Evolutionary conservation across 2,888 invertebrate genomes (phyloP).

Genomic region (Parochlus steinenii): DNA sequence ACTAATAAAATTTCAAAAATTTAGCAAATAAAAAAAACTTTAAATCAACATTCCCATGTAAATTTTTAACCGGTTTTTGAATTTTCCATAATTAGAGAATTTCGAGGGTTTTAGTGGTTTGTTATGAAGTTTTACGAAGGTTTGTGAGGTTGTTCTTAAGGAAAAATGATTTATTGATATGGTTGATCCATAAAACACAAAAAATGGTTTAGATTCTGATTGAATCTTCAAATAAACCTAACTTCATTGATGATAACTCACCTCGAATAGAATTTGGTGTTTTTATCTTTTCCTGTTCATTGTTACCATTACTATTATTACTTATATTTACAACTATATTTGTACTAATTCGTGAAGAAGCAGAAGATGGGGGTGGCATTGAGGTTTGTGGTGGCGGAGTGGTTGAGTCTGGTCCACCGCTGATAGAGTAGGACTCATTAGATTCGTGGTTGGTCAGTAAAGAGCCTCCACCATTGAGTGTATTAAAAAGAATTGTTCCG

Average conservation of each 20-base stretch:
- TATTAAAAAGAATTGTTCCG: constrained; percentile 10
- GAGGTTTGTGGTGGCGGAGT: constrained; percentile 19
- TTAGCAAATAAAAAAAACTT: too few species aligned
- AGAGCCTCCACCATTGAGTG: constrained; percentile 10
- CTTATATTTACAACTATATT: constrained; percentile 11
- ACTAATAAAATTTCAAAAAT: too few species aligned
- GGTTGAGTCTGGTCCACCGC: constrained; percentile 18
- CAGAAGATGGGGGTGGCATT: constrained; percentile 15
- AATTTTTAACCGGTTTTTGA: too few species aligned
- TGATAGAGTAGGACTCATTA: constrained; percentile 8
- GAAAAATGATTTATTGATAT: too few species aligned
- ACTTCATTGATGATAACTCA: background rate
- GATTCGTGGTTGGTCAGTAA: constrained; percentile 3
- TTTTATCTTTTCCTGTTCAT: constrained; percentile 9
- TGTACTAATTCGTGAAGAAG: constrained; percentile 12
- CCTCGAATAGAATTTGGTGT: constrained; percentile 12
- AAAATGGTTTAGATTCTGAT: background rate
- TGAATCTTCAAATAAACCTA: background rate
- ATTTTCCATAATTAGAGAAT: too few species aligned
- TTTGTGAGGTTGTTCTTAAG: too few species aligned
- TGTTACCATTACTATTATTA: constrained; percentile 8
- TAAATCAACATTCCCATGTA: too few species aligned
- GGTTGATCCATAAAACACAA: background rate
- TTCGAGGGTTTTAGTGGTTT: too few species aligned
- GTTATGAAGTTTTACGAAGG: too few species aligned